A percentile compares a stretch with the other conserved stretches of the same genome.
Evolutionary conservation across 2,797 vertebrate species (phyloP).

Genomic region (Furcifer pardalis): DNA sequence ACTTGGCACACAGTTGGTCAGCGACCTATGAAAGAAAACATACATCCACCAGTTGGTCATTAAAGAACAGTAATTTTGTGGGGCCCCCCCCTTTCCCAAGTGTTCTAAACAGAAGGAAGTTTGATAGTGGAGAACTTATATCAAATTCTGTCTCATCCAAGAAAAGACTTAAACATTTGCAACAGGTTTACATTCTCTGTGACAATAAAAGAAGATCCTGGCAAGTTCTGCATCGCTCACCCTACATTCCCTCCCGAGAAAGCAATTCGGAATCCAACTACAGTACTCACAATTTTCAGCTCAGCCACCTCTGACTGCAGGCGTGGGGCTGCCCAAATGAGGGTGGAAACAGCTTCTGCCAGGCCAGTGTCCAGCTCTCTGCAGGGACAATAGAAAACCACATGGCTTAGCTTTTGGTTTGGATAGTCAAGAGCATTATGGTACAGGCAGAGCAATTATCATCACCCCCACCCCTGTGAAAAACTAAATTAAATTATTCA

Average conservation of each 20-base stretch:
- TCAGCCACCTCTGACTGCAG: conserved; percentile 93
- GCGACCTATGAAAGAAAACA: conserved; percentile 81
- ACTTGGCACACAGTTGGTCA: conserved; percentile 97
- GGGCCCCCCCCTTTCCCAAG: too few relatives aligned
- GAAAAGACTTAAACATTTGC: neutral
- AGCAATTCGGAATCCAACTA: neutral
- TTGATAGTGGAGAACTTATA: neutral
- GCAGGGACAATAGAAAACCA: conserved; percentile 19
- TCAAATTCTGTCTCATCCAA: neutral
- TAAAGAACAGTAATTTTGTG: neutral
- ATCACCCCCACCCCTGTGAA: too few relatives aligned
- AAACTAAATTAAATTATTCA: too few relatives aligned
- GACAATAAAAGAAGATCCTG: neutral
- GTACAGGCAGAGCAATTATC: neutral
- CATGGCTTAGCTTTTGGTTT: neutral
- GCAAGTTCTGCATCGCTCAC: neutral
- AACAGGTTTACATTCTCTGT: neutral
- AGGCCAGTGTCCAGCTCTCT: conserved; percentile 95
- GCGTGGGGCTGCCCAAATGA: conserved; percentile 97
- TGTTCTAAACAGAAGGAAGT: neutral
- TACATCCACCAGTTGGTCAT: neutral
- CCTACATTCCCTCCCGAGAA: neutral
- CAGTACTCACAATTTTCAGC: conserved; percentile 93
- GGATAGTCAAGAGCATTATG: too few relatives aligned
- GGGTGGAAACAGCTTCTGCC: conserved; percentile 94